These are phyloP conservation scores for Watsonalla cultraria DNA, from an alignment of 2,888 invertebrate genomes.

Conservation along the genomic window DNA sequence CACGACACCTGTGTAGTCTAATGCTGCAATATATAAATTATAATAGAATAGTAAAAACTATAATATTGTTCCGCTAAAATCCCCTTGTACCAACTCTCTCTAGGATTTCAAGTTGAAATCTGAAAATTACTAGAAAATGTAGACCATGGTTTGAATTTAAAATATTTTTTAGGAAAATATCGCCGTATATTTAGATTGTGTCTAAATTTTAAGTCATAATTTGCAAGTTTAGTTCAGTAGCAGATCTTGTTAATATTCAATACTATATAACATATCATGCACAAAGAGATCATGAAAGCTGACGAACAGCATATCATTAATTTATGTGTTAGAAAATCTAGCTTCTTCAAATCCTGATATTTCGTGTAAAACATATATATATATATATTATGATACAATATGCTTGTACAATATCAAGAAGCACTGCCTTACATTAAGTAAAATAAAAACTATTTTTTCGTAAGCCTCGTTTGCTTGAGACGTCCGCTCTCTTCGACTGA, in stretches of 20 bases:
- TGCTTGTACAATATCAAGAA: conserved; percentile 60
- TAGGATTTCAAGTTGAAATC: background rate
- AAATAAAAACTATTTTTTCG: conserved; percentile 41
- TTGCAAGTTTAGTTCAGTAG: conserved; percentile 20
- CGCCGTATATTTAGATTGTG: conserved; percentile 1
- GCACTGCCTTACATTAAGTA: conserved; percentile 76
- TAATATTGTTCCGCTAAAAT: background rate
- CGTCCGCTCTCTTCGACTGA: conserved; percentile 47
- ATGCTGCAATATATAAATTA: background rate
- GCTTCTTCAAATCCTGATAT: background rate
- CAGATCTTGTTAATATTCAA: conserved; percentile 15
- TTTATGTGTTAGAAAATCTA: conserved; percentile 22
- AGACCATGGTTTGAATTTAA: background rate
- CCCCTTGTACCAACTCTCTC: background rate
- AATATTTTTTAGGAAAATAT: conserved; percentile 1
- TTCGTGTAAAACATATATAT: conserved; percentile 15
- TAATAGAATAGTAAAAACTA: background rate
- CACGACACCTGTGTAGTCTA: background rate
- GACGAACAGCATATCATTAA: conserved; percentile 68
- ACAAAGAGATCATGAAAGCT: conserved; percentile 49
- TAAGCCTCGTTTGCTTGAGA: conserved; percentile 39
- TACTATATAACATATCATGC: conserved; percentile 66
- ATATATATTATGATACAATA: conserved; percentile 20
- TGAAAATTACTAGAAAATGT: background rate
- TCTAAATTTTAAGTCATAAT: conserved; percentile 16